These are phyloP conservation scores for Tetranychus truncatus DNA, from an alignment of 2,888 invertebrate genomes.

Conservation along the genomic window DNA sequence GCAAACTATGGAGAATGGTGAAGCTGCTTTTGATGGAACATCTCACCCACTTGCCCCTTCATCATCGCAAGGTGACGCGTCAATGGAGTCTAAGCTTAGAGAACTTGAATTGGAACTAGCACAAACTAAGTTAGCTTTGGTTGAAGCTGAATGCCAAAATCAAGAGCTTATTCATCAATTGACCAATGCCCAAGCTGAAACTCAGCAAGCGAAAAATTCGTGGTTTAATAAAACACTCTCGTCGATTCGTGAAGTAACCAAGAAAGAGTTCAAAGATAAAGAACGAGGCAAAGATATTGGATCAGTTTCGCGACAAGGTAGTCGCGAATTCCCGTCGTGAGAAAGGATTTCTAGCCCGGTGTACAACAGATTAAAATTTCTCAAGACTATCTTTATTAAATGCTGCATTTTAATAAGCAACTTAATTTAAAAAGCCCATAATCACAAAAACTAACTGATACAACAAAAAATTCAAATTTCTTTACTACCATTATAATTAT, in stretches of 20 bases:
- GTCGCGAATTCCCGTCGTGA: background rate
- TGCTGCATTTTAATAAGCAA: background rate
- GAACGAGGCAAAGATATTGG: background rate
- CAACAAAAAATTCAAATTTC: background rate
- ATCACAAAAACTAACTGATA: background rate
- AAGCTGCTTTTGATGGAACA: background rate
- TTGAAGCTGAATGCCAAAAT: constrained; percentile 86
- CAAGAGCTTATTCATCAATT: constrained; percentile 9
- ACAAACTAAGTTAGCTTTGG: constrained; percentile 85
- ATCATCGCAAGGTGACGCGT: background rate
- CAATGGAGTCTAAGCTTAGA: constrained; percentile 49
- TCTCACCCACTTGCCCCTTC: background rate
- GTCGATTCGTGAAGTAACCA: constrained; percentile 3
- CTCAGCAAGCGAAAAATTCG: background rate
- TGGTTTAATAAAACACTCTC: constrained; percentile 7
- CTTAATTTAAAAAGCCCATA: background rate
- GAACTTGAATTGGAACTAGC: constrained; percentile 88
- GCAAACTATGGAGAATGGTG: background rate
- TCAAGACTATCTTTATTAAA: background rate
- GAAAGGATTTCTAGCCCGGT: background rate
- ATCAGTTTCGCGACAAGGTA: background rate
- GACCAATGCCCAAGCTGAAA: background rate
- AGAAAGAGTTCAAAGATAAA: background rate
- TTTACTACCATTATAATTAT: background rate
- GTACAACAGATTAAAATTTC: background rate